Base-by-base conservation (phyloP, 2,888 invertebrate genomes). In the Nomada flava region DNA sequence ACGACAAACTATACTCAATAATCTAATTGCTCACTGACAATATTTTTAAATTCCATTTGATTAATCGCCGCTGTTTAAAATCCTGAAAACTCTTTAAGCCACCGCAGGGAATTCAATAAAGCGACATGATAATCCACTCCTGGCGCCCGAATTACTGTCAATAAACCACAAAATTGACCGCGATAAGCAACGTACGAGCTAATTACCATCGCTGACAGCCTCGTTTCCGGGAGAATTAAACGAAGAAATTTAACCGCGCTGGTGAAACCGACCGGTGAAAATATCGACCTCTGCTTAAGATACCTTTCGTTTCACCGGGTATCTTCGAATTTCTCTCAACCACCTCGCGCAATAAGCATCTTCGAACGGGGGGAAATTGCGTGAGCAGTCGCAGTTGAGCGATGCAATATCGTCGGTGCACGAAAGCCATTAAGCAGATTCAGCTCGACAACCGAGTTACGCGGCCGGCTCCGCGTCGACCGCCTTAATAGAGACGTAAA, bases 401-500 rank as follows among this genome's bases (percentile, higher is more conserved):
- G 47, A 62, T 64, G 83, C 82, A 85, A 86, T 86, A 86, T 86
- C 80, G 87, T 86, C 77, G 86, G 13, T 82, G 86, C 90, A 89
- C 90, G 90, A 89, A 89, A 90, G 87, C 87, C 91, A 91, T 91
- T 91, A 91, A 89, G 88, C 86, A 88, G 89, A 91, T 91, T 91
- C 36, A 91, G 89, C 82, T 55, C 62, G 78, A 87, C 89, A 87
- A 76, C 85, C 86, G 86, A 86, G 89, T 90, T 91, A 90, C 90
- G 87, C 89, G 63, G 63, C 67, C 52, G 42, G n/a, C 67, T 29
- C 36, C 62, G 50, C 26, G 59, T 47, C 53, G 62, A 76, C 73
- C 70, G 76, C 71, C 73, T 88, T 90, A 89, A 92, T 90, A 89
- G 86, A 92, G 91, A 92, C 89, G 88, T 90, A 90, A 90, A 90